phyloP scores from a whole-genome alignment of 2,888 invertebrate species.

The Phaedon cochleariae region DNA sequence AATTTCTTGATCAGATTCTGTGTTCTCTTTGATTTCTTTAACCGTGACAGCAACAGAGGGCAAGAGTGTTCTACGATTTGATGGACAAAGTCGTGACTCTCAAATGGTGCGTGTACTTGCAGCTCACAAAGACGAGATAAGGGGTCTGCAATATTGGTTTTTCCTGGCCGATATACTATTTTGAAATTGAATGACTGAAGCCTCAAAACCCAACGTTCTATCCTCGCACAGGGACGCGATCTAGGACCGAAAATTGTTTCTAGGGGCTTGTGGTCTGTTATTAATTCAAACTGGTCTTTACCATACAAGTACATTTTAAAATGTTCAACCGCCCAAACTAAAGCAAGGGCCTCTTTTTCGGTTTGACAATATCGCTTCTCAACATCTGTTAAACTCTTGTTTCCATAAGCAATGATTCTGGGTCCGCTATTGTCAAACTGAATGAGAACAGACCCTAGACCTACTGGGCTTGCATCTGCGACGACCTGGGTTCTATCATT shows the following conservation, averaged over 20 bases:
- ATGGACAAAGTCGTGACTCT: no score
- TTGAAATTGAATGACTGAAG: slow-evolving; percentile 21
- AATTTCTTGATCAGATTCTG: no score
- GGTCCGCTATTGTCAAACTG: background rate
- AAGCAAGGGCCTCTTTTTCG: slow-evolving; percentile 53
- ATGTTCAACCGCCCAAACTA: slow-evolving; percentile 56
- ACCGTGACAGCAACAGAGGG: no score
- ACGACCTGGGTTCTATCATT: background rate
- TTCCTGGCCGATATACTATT: slow-evolving; percentile 24
- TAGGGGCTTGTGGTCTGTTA: slow-evolving; percentile 54
- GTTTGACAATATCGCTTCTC: slow-evolving; percentile 47
- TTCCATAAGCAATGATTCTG: slow-evolving; percentile 9
- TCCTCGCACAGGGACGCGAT: slow-evolving; percentile 40
- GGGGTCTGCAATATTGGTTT: no score
- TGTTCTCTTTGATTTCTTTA: no score
- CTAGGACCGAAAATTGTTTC: slow-evolving; percentile 45
- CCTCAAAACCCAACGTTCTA: slow-evolving; percentile 30
- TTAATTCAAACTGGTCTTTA: slow-evolving; percentile 38
- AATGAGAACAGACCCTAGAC: background rate
- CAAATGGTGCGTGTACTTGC: no score
- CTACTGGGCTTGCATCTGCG: background rate
- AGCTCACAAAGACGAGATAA: no score
- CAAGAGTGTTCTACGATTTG: no score
- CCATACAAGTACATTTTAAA: slow-evolving; percentile 43
- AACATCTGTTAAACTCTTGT: slow-evolving; percentile 35